Evolutionary conservation across 1,140 invertebrate species (phyloP), one percentile per base, ranked within the genome.

Genomic region (Drosophila pseudoobscura): DNA sequence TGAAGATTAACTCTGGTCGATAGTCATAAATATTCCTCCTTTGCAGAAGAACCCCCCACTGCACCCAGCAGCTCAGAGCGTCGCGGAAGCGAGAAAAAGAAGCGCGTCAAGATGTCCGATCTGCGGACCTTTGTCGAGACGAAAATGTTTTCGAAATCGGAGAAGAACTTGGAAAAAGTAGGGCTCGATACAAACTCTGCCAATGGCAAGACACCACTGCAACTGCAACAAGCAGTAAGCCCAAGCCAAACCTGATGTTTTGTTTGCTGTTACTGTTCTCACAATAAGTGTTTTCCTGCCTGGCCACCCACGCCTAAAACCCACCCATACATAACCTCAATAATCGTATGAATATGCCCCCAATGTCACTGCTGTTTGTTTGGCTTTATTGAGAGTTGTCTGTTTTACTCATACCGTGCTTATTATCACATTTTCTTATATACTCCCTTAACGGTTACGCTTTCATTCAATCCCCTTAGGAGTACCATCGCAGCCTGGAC

Each of bases 111-210:
- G 93, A 97, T 98, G 94, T 95, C 96, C 2, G 97, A 97, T 90
- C 92, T 98, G 5, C 95, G 96, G 91, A 95, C 96, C 2, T 98
- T 98, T 84, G 97, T 98, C 1, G 97, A 98, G 91, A 97, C 96
- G 1, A 97, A 97, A 92, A 92, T 98, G 62, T 93, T 97, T 46
- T 97, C 97, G 0, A 97, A 97, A 91, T 98, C 97, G 4, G 97
- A 98, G 79, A 97, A 97, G 92, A 95, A 96, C 51, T 92, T 98
- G 66, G 97, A 98, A 92, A 97, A 96, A 93, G 96, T 97, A 90
- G 96, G 96, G 55, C 94, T 96, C 53, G 95, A 96, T 51, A 90
- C 82, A 70, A 95, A 94, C 73, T 84, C 85, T 62, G 90, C 93
- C n/a, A 95, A 95, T 90, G 87, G 75, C 78, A 89, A 91, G 82